Base-by-base conservation (phyloP, 2,888 invertebrate genomes). In the Neoascia interrupta region DNA sequence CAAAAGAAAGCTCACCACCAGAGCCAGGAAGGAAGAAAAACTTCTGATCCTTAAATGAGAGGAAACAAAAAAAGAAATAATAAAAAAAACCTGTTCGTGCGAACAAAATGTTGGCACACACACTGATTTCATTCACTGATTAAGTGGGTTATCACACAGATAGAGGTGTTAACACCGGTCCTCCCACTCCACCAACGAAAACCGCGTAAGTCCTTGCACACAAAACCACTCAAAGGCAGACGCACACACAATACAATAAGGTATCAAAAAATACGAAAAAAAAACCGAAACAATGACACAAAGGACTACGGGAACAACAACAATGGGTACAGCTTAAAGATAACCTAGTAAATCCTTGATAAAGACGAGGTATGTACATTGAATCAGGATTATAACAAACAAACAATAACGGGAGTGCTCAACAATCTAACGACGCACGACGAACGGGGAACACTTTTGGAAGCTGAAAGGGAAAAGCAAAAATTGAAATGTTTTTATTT, bases 141-240 rank as follows among this genome's bases (percentile, higher is more conserved):
- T 66, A 74, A 74, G 73, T 74, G 73, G 73, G 66, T 53, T 74
- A 73, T 66, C 51, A 60, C 36, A 43, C 23, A 45, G 37, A 66
- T 66, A 43, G 51, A 63, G 58, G 63, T 76, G 63, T 69, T 49
- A 74, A 74, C 23, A 61, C 41, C 43, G 37, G 31, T 13, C 37
- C 45, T 21, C 41, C 11, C 13, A 63, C 11, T 3, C 34, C 51
- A 6, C 13, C n/a, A 18, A 13, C 11, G 28, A 39, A 47, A 34
- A 28, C 21, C 63, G 34, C 34, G 34, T 34, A 49, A 61, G 21
- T 51, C 61, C 28, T 49, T 3, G 8, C 64, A 41, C 23, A 31
- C 19, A 31, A 36, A 11, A 36, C 49, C 41, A n/a, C 11, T 18
- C 21, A 28, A 39, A 45, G 28, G 3, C 49, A 31, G 18, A 6